phyloP scores from a whole-genome alignment of 2,888 invertebrate species.

The Camptogramma bilineatum region DNA sequence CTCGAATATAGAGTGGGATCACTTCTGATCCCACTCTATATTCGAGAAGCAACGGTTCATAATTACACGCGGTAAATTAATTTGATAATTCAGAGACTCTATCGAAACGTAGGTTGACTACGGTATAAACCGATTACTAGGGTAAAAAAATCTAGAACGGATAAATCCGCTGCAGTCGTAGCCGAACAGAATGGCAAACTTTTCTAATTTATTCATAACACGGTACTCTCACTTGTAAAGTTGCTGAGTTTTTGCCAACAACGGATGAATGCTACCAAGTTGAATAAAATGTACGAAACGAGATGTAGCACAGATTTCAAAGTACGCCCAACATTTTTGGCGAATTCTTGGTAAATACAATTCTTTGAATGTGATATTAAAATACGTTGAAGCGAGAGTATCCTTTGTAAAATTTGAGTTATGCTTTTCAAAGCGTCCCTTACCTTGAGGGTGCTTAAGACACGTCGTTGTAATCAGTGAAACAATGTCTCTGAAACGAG shows the following conservation, averaged over 20 bases:
- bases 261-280: conserved; percentile 71
- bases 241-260: conserved; percentile 75
- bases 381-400: conserved; percentile 13
- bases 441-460: background rate
- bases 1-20: no score
- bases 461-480: background rate
- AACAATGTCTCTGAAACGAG: background rate
- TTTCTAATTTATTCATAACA: conserved; percentile 84
- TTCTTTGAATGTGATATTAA: conserved; percentile 28
- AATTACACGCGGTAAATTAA: no score
- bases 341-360: conserved; percentile 21
- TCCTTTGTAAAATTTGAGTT: conserved; percentile 14
- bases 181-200: conserved; percentile 61
- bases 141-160: no score
- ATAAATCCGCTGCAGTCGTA: conserved; percentile 34
- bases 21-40: no score
- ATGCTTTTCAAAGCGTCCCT: background rate
- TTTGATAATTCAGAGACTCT: no score
- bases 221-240: conserved; percentile 71
- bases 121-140: no score
- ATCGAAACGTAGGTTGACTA: no score
- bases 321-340: conserved; percentile 19
- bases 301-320: conserved; percentile 30
- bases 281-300: conserved; percentile 54
- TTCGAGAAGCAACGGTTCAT: no score